These are phyloP conservation scores for Hafferia zeledoni DNA, from an alignment of 2,797 vertebrate genomes.

Conservation along the genomic window DNA sequence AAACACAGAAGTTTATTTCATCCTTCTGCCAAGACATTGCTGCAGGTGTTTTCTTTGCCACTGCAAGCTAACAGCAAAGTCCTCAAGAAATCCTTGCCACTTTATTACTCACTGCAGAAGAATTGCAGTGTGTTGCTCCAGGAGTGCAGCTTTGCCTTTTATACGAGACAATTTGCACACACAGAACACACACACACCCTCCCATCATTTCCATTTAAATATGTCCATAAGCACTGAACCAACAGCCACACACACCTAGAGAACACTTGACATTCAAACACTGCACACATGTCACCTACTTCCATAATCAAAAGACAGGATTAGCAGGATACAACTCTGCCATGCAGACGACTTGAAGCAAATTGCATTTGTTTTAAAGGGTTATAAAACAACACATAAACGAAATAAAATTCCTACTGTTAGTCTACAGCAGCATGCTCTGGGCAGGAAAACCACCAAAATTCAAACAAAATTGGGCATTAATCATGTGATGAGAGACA, in stretches of 20 bases:
- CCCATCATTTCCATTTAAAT: neutral
- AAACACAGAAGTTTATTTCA: constrained; percentile 28
- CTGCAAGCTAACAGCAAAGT: neutral
- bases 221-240: neutral
- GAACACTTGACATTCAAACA: neutral
- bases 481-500: neutral
- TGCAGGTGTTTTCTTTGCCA: neutral
- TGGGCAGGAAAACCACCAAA: neutral
- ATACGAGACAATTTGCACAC: neutral
- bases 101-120: neutral
- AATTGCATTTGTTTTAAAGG: neutral
- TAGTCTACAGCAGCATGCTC: neutral
- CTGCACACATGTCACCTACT: neutral
- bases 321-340: neutral
- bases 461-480: neutral
- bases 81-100: neutral
- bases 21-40: neutral
- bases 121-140: neutral
- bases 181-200: neutral
- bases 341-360: neutral
- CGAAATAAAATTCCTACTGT: neutral
- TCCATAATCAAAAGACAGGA: neutral
- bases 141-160: neutral
- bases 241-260: neutral
- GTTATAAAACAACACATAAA: neutral